Percentiles rank a stretch among this genome's conserved stretches.
These are phyloP conservation scores for Melikaiella ostensackeni DNA, from an alignment of 2,888 invertebrate species.

Conservation along the genomic window DNA sequence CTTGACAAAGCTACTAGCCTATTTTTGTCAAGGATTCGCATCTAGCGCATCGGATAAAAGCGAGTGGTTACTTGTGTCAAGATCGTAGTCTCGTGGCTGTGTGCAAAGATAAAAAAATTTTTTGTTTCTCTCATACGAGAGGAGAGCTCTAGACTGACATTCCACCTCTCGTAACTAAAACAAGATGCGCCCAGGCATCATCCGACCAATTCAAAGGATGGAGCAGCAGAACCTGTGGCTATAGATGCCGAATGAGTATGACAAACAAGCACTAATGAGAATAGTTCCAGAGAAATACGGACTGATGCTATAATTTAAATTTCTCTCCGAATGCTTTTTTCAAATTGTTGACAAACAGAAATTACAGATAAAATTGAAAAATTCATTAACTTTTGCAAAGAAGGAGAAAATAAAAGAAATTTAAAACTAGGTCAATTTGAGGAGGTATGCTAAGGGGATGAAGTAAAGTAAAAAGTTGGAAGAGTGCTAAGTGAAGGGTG, in stretches of 20 bases:
- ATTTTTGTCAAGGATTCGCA: constrained; percentile 59
- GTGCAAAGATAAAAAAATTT: constrained; percentile 40
- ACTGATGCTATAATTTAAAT: constrained; percentile 4
- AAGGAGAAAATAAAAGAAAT: neutral
- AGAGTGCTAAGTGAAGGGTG: neutral
- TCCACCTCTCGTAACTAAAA: constrained; percentile 18
- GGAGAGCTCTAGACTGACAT: neutral
- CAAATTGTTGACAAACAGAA: neutral
- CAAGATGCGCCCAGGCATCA: constrained; percentile 11
- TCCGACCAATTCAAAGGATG: constrained; percentile 21
- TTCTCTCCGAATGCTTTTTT: neutral
- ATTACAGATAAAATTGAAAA: neutral
- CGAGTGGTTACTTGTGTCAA: constrained; percentile 51
- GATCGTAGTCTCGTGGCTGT: constrained; percentile 46
- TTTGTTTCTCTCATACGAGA: constrained; percentile 11
- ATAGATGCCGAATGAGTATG: constrained; percentile 24
- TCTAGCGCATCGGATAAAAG: constrained; percentile 50
- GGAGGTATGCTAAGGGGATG: neutral
- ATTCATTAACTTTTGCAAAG: neutral
- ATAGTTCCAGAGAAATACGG: neutral
- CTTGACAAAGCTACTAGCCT: constrained; percentile 52
- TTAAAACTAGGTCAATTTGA: neutral
- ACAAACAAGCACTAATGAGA: constrained; percentile 31
- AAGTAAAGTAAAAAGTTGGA: neutral
- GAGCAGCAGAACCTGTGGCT: constrained; percentile 6